Evolutionary conservation across 2,888 invertebrate species (phyloP), one percentile per base, ranked within the genome.

Genomic region (Drosophila algonquin): DNA sequence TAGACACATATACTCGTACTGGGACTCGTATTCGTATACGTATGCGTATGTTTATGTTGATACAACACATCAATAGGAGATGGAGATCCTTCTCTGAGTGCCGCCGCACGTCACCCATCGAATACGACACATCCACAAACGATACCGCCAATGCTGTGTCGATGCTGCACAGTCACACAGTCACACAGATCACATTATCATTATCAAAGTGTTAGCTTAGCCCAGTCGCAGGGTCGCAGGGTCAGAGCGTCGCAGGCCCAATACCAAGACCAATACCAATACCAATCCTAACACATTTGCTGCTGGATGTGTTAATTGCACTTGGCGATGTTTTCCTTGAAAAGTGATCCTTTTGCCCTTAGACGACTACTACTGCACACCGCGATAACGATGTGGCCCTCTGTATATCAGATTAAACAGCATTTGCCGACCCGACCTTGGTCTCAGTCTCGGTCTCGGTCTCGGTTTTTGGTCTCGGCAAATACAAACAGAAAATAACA

Each of bases 281-380:
- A 32, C 32, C 32, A 12, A 32, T 76, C 63, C 79, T 60, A 51
- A 68, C 84, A 81, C 68, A 78, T 81, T 24, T 27, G 50, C 50
- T 40, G 51, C 10, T 55, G 63, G 63, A 86, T 82, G 86, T 86
- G 86, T 89, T 89, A 86, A 86, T 86, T 86, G 88, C 77, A 87
- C 85, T 80, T 82, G 87, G 82, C 85, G 62, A 80, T 87, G 86
- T 89, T 86, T 86, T 87, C 75, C 89, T 85, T 87, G 86, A 79
- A 85, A 86, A 86, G 61, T 85, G 89, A 86, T 86, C 85, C 89
- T 86, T 87, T 89, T 85, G 45, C 75, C 73, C 62, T 51, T 51
- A 54, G 44, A 18, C 56, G 1, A 56, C 58, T 35, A 56, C 48
- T 54, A 21, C 21, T 21, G 16, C 24, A 21, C 51, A 50, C 67